Percentiles rank a stretch among this genome's conserved stretches.
phyloP scores from a whole-genome alignment of 2,113 vertebrate genomes.

The Montifringilla adamsi region DNA sequence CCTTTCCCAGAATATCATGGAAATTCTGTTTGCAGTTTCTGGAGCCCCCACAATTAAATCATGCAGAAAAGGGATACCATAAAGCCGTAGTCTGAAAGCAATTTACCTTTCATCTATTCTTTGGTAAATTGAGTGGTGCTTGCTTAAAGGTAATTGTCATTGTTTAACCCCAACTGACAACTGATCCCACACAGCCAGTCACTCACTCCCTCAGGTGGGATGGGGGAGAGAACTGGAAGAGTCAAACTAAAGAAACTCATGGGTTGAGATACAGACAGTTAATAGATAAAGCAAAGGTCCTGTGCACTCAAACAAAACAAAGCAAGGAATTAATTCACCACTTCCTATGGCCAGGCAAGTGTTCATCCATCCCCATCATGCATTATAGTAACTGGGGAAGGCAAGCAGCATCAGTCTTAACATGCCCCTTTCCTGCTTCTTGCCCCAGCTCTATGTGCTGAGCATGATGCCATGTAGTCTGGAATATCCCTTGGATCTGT shows the following conservation, averaged over 20 bases:
- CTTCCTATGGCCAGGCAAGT: not conserved
- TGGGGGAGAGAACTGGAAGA: not conserved
- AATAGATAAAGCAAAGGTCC: not conserved
- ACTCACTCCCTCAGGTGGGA: not conserved
- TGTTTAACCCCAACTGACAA: not conserved
- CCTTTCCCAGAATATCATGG: not conserved
- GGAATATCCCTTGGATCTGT: not conserved
- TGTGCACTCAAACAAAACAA: not conserved
- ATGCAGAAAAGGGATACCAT: fast-evolving
- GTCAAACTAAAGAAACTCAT: not conserved
- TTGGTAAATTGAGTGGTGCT: not conserved
- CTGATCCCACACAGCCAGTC: not conserved
- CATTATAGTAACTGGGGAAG: no score
- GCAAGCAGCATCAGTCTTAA: not conserved
- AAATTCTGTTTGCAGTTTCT: not conserved
- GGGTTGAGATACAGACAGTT: not conserved
- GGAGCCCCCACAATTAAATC: not conserved
- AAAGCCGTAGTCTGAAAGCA: not conserved
- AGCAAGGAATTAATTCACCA: not conserved
- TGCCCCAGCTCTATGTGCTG: not conserved
- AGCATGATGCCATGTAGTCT: not conserved
- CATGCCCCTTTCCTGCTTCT: not conserved
- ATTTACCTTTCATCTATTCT: not conserved
- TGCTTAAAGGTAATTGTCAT: not conserved
- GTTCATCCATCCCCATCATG: not conserved